Evolutionary conservation across 2,888 invertebrate genomes (phyloP), one percentile per base, ranked within the genome.

Genomic region (Priocnemis perturbator): DNA sequence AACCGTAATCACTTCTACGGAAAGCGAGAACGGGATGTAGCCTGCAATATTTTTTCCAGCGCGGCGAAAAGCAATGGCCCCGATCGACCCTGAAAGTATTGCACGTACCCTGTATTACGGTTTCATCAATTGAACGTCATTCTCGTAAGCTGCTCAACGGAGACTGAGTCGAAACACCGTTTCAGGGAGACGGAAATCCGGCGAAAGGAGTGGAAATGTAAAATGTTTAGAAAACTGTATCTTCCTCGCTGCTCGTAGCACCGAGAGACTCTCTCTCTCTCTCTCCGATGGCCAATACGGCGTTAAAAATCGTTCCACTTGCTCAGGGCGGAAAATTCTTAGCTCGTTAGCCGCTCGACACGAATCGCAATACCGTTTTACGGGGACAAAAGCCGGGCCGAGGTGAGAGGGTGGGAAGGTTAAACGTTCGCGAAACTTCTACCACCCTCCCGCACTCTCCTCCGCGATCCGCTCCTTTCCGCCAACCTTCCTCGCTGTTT

Each of bases 341-440:
- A 11, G 11, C 37, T 37, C 37, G 37, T 37, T 37, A 37, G 37
- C 37, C 37, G 37, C 63, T 59, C 21, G 70, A 64, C 61, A 60
- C 63, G 44, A 45, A 53, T 71, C 64, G 64, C 58, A 69, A 71
- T 71, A 52, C 37, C 57, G 26, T 11, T 11, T 37, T 23, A 26
- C 21, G 58, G 23, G n/a, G n/a, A 47, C 64, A 64, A 71, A 69
- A 57, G 50, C 57, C 61, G 57, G 52, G 57, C 23, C 20, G 50
- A 11, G 5, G n/a, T n/a, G 26, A 20, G 48, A 61, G 50, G 60
- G 58, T 23, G 26, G 5, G 57, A 73, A 63, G 37, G 68, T 66
- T 74, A 77, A 77, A 67, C 65, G 73, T 56, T 63, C 64, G 65
- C 65, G 57, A 77, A 77, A 63, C 74, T 68, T 66, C 50, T 50